Base-by-base conservation (phyloP, 2,113 vertebrate species). In the Alosa alosa region DNA sequence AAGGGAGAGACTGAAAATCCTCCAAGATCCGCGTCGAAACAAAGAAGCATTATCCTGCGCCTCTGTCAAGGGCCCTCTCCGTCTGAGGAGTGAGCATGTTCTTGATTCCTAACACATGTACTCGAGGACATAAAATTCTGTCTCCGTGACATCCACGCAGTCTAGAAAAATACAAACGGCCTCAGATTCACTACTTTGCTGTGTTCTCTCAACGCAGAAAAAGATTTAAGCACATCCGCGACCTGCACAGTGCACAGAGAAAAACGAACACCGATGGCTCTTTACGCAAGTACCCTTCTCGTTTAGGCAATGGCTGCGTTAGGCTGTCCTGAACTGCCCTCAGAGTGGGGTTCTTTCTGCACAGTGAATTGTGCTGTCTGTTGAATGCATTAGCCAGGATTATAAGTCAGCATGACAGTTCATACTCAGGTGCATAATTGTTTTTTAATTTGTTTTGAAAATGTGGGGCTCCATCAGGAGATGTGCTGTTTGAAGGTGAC, bases 31-130 rank as follows among this genome's bases (percentile, higher is more conserved):
- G 91, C 87, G 91, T 88, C 91, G 84, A 91, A 88, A 93, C 91
- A 91, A 90, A 91, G 89, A 91, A 83, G 88, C 89, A 82, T 91
- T 90, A 86, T 91, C 88, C 86, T 88, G 72, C 52, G 84, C 84
- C 87, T 90, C 89, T 90, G 90, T 90, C 90, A 86, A 89, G 90
- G 90, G 91, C 91, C 87, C 89, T 91, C 86, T 91, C 89, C 82
- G 85, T 91, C 89, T 89, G 87, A 91, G 88, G 84, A 81, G 86
- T 88, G 87, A 88, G 90, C 86, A 88, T 88, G 89, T 89, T 90
- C 88, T 89, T 91, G 91, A 91, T 91, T 91, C 88, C 84, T 89
- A 92, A 92, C 91, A 92, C 88, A 91, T 91, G 90, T 91, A 91
- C 83, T 84, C 82, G 88, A 87, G 82, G 86, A 91, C 88, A 91